phyloP scores from a whole-genome alignment of 2,113 vertebrate genomes.

The Balaeniceps rex region DNA sequence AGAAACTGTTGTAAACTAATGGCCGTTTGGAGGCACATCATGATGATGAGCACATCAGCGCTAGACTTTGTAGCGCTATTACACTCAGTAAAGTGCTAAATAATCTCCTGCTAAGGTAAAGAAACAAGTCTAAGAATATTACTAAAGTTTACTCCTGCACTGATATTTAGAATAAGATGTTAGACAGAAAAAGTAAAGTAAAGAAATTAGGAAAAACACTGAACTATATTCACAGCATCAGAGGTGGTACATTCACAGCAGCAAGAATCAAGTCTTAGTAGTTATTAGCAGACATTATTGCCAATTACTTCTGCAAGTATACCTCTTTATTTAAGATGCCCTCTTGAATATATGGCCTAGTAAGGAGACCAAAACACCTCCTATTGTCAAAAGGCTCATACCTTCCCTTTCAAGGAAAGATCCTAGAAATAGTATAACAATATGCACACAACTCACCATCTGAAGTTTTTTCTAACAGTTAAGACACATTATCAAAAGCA shows the following conservation, averaged over 20 bases:
- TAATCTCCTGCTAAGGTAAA: neutral
- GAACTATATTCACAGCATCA: neutral
- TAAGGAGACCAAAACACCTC: neutral
- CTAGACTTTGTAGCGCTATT: neutral
- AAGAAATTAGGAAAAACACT: neutral
- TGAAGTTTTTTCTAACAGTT: neutral
- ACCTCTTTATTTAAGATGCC: neutral
- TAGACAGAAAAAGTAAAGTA: neutral
- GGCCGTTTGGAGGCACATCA: neutral
- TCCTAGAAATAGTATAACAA: neutral
- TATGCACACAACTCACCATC: neutral
- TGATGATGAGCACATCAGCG: neutral
- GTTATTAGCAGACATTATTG: neutral
- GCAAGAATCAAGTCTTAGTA: neutral
- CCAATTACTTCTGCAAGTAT: neutral
- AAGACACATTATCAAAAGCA: neutral
- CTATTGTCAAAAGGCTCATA: neutral
- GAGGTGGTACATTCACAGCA: neutral
- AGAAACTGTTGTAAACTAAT: neutral
- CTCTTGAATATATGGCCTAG: neutral
- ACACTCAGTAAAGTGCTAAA: neutral
- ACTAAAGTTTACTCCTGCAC: neutral
- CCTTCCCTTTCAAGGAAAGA: neutral
- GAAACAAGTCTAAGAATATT: neutral
- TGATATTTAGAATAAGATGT: neutral